Evolutionary conservation across 2,888 invertebrate genomes (phyloP), one percentile per base, ranked within the genome.

Genomic region (Nemotelus pantherinus): DNA sequence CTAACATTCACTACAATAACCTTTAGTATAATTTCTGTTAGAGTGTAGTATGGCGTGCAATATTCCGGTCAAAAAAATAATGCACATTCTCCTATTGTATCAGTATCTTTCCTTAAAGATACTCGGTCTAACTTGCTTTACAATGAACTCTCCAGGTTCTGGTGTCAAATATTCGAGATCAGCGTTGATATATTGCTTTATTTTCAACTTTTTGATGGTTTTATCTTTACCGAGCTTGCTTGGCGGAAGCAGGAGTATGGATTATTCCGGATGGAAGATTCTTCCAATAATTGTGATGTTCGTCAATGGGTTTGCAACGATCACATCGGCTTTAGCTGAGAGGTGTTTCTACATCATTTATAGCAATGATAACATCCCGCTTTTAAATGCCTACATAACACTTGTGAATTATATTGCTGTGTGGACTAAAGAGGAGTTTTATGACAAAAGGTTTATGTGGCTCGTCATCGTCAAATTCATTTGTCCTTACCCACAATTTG

Each of bases 331-430:
- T 43, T 7, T 58, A 45, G 44, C 3, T 4, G 47, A n/a, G 45
- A 25, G 58, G n/a, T 3, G 58, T 4, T 4, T 25, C 3, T 45
- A 72, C 3, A 3, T 58, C 45, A 10, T 58, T 3, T n/a, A 58
- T 50, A 58, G 60, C 10, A 6, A 60, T n/a, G n/a, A 72, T n/a
- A 7, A 47, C 7, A 39, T 47, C 3, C 9, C 58, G 5, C 39
- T 58, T 3, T 39, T 72, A 3, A 72, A 58, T 53, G 47, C 10
- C 3, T 72, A 58, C 58, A 58, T 72, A 3, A 72, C 45, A 9
- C 39, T 45, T 45, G 58, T 58, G 3, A 4, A 58, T 25, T 45
- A 72, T 48, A 10, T 72, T 9, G 60, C n/a, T 3, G 2, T 5
- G 6, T 47, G 3, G n/a, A 25, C 58, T 5, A 45, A 3, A 10